Evolutionary conservation across 2,888 invertebrate species (phyloP), one percentile per base, ranked within the genome.

Genomic region (Aethes cnicana): DNA sequence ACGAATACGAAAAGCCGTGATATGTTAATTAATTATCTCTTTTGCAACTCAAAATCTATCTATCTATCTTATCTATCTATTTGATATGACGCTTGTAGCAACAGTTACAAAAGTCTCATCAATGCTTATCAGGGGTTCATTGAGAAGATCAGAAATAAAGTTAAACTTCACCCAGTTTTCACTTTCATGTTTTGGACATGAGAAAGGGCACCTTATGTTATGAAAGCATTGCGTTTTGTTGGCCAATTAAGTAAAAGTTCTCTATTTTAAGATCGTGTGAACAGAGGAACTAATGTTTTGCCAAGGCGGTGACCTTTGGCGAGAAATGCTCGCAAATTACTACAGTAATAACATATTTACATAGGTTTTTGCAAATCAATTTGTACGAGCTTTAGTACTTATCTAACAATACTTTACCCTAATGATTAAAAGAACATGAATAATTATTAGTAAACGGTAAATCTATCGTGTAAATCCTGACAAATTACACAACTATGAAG

Each of bases 221-320:
- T 72, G 75, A 81, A 75, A 81, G 77, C 76, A 77, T 80, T 78
- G 72, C 72, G 74, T 77, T 82, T 84, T 77, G 74, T 72, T 63
- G 64, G 60, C 68, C 76, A 81, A 84, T 85, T 84, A 82, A 83
- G 85, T 84, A 86, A 84, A 85, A 84, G 84, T 80, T 63, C 60
- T 56, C 69, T 67, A 66, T 68, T 52, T 52, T 37, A 72, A 69
- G 72, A 74, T 70, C 80, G 83, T 84, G 83, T 64, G 84, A 84
- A 81, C 68, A 62, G 42, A 47, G 49, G 39, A 53, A 41, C 63
- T 63, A 62, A 52, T 62, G 61, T 54, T 58, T 61, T 59, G 58
- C 33, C 33, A 36, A 55, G 47, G 59, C 59, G 59, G 46, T 64
- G 68, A 70, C 63, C 68, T 63, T 52, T 43, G 21, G 28, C 43